A percentile compares a stretch with the other conserved stretches of the same genome.
These are phyloP conservation scores for Patella caerulea DNA, from an alignment of 2,888 invertebrate genomes.

Conservation along the genomic window DNA sequence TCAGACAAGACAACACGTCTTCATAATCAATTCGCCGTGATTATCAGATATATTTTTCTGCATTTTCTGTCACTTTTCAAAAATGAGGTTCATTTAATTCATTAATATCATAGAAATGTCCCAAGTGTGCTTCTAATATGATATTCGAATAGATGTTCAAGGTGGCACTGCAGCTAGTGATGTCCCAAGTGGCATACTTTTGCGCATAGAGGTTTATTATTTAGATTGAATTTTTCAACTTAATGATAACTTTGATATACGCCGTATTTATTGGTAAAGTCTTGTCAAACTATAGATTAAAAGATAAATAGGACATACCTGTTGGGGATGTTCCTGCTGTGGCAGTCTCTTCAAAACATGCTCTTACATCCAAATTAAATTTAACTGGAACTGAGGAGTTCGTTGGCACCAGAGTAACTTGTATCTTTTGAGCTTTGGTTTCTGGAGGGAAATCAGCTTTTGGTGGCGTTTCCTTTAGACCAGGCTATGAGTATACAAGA, in stretches of 20 bases:
- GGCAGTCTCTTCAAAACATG: conserved; percentile 1
- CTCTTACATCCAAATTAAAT: conserved; percentile 1
- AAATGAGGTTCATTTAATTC: too few species aligned
- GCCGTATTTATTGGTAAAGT: too few species aligned
- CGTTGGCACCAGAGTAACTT: not conserved
- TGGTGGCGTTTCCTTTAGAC: not conserved
- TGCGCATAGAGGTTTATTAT: too few species aligned
- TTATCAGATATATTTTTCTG: too few species aligned
- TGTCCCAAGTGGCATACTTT: not conserved
- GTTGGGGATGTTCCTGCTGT: too few species aligned
- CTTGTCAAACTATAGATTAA: too few species aligned
- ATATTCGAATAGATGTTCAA: not conserved
- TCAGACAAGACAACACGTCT: too few species aligned
- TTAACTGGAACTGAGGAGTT: not conserved
- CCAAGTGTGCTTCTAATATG: not conserved
- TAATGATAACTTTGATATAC: too few species aligned
- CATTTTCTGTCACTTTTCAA: too few species aligned
- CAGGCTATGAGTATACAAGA: not conserved
- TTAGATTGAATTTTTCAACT: too few species aligned
- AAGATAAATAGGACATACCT: too few species aligned
- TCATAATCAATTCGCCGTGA: too few species aligned
- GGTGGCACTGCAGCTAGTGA: not conserved
- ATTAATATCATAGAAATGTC: not conserved
- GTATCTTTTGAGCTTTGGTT: conserved; percentile 1
- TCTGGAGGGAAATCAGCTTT: not conserved